Conservation (phyloP, 2,113 vertebrate genomes). For the Ophiodon elongatus region DNA sequence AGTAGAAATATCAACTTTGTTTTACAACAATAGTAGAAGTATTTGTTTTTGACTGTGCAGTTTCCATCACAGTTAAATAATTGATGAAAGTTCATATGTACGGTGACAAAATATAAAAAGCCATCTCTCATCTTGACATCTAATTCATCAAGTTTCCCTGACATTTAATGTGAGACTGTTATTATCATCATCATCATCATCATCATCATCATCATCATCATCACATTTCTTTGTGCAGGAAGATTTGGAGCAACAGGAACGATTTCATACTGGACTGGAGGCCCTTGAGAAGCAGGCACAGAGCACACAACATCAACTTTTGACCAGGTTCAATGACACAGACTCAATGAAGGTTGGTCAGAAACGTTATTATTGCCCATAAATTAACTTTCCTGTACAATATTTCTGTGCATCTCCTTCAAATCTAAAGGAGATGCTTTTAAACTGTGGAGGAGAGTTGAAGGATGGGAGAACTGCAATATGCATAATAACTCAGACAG, state of each 20-base stretch:
- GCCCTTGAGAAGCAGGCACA: conserved; percentile 79
- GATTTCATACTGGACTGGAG: conserved; percentile 82
- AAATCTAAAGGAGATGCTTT: neutral
- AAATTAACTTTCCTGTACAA: neutral
- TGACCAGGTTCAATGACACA: conserved; percentile 56
- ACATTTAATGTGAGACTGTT: neutral
- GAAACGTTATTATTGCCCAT: neutral
- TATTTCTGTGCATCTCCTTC: neutral
- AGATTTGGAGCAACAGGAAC: conserved; percentile 78
- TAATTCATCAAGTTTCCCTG: neutral
- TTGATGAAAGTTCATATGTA: neutral
- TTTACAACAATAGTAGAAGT: neutral
- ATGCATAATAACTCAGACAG: too few species aligned
- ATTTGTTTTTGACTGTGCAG: neutral
- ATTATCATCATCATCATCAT: neutral
- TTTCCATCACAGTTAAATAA: neutral
- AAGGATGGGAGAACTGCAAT: neutral
- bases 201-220: neutral
- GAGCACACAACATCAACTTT: conserved; percentile 73
- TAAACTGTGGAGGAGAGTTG: neutral
- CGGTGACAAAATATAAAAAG: neutral
- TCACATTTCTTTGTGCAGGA: conserved; percentile 67
- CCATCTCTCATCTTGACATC: neutral
- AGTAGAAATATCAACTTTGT: neutral
- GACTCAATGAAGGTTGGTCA: conserved; percentile 70